These are phyloP conservation scores for Heliocidaris erythrogramma DNA, from an alignment of 35 echinoderm and acorn worm genomes.

Conservation along the genomic window DNA sequence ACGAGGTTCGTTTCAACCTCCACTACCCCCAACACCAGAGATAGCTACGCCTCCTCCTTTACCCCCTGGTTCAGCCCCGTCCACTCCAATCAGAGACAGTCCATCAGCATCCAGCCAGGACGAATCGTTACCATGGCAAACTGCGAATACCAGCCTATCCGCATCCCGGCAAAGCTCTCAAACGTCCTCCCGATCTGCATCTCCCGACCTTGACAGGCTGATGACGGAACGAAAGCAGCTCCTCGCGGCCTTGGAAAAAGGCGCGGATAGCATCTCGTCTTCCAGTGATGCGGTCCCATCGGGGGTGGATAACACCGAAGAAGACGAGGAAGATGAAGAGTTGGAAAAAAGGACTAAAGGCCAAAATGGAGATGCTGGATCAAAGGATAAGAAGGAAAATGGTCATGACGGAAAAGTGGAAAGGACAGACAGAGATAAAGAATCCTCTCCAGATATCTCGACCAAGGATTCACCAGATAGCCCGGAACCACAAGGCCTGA, in stretches of 20 bases:
- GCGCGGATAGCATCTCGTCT: neutral
- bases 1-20: slow-evolving; percentile 44
- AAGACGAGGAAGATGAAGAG: slow-evolving; percentile 23
- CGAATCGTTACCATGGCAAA: slow-evolving; percentile 2
- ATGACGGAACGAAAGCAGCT: slow-evolving; percentile 34
- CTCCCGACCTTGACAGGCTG: slow-evolving; percentile 34
- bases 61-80: slow-evolving; percentile 42
- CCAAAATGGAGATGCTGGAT: neutral
- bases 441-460: neutral
- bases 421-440: neutral
- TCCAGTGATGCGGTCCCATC: slow-evolving; percentile 9
- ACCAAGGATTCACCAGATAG: slow-evolving; percentile 28
- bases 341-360: neutral
- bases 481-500: neutral
- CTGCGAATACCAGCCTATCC: neutral
- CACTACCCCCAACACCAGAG: slow-evolving; percentile 47
- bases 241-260: slow-evolving; percentile 37
- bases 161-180: slow-evolving; percentile 24
- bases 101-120: neutral
- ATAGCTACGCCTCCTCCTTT: slow-evolving; percentile 41
- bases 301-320: neutral
- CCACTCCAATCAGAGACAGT: slow-evolving; percentile 35
- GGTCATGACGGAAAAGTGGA: neutral
- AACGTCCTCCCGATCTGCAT: neutral
- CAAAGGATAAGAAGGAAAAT: neutral